These are phyloP conservation scores for Neodontobutis hainanensis DNA, from an alignment of 2,113 vertebrate species.

Conservation along the genomic window DNA sequence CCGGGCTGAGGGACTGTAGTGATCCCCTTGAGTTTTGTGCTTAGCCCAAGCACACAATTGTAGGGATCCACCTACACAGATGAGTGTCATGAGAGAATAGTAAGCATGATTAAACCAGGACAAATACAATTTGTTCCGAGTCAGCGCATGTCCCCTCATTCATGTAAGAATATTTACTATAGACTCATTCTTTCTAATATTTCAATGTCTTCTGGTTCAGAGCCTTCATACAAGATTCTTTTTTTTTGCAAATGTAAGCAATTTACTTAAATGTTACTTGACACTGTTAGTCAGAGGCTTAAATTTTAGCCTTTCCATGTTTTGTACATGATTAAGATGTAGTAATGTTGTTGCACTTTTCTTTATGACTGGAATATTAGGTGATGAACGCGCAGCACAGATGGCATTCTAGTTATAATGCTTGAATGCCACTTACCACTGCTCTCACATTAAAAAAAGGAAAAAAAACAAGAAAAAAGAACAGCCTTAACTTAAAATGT, in stretches of 20 bases:
- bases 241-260: too few species aligned
- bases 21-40: constrained; percentile 60
- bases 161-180: too few species aligned
- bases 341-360: constrained; percentile 1
- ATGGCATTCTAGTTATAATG: constrained; percentile 60
- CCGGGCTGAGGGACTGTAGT: constrained; percentile 56
- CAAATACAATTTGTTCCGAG: constrained; percentile 24
- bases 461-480: too few species aligned
- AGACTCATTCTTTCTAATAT: too few species aligned
- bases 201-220: too few species aligned
- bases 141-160: not conserved
- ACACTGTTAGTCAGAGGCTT: too few species aligned
- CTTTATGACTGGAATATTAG: constrained; percentile 50
- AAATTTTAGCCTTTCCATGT: not conserved
- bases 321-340: not conserved
- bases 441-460: too few species aligned
- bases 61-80: constrained; percentile 65
- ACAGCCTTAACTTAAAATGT: too few species aligned
- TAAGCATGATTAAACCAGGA: constrained; percentile 62
- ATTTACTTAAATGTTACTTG: too few species aligned
- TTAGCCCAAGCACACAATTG: constrained; percentile 63
- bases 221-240: too few species aligned
- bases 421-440: constrained; percentile 64
- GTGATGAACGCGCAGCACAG: constrained; percentile 63
- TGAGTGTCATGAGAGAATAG: constrained; percentile 54